Base-by-base conservation (phyloP, 2,888 invertebrate species). In the Imbricaverruca yamaguchii region DNA sequence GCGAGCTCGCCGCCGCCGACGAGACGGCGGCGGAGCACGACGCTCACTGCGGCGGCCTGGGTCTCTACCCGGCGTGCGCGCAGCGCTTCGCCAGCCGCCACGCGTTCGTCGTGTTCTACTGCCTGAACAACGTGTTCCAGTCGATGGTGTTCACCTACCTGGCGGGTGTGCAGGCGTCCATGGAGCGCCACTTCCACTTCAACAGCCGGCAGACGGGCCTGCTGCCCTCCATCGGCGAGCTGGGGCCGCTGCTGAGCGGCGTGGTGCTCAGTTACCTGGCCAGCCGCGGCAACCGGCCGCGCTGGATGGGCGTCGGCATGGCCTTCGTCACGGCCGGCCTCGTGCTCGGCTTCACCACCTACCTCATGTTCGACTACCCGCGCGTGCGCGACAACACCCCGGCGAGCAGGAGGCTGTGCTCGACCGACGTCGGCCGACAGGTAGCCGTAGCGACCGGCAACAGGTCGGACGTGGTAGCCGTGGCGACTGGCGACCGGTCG, bases 181-280 rank as follows among this genome's bases (percentile, higher is more conserved):
- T 83, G 21, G 83, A 83, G 67, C 74, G 82, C 21, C 83, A 83
- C 57, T 83, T 83, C 81, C 83, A 83, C 69, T 82, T 83, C 57
- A 80, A 78, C 81, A 83, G 83, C 25, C 80, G 81, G 53, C 69
- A 81, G 23, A 80, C 81, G 18, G 83, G 83, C 13, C 18, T 82
- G 7, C 63, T 83, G 15, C 63, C 83, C 21, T 80, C 81, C 18
- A 25, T 83, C 53, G 81, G 83, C 61, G 83, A 83, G 80, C n/a
- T 83, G 9, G 83, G 83, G 4, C 82, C 83, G 10, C 80, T 83
- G 15, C 59, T 82, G 55, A 82, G 81, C n/a, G 77, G 82, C 18
- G 57, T 83, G 10, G 25, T 80, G 11, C 61, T 83, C 12, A 82
- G 82, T 57, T 81, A 81, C 77, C 80, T 82, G 10, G 83, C 82